Evolutionary conservation across 2,797 vertebrate species (phyloP).

Genomic region (Pseudochirops cupreus): DNA sequence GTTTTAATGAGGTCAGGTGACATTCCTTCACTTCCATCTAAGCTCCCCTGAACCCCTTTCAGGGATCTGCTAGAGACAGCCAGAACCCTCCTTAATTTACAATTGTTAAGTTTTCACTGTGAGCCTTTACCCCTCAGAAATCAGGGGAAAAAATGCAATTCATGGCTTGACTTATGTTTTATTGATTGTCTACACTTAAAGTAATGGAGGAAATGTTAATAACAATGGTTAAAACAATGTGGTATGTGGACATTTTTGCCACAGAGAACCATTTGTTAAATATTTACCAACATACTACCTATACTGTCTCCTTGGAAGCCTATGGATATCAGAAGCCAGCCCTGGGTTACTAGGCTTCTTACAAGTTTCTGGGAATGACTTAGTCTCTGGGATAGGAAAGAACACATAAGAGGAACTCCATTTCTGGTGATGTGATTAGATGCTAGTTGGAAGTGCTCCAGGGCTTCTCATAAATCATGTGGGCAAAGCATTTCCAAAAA

Average conservation of each 20-base stretch:
- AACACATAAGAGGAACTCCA: neutral
- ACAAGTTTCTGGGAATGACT: neutral
- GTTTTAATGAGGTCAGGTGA: neutral
- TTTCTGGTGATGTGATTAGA: neutral
- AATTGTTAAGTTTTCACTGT: neutral
- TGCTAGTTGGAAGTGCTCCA: neutral
- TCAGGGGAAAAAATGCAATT: neutral
- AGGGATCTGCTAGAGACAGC: neutral
- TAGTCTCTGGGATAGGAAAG: neutral
- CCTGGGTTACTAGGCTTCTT: neutral
- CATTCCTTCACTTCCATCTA: neutral
- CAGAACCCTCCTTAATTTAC: neutral
- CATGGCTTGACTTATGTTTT: neutral
- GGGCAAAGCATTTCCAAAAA: conserved; percentile 2
- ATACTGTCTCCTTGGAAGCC: neutral
- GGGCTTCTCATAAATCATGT: neutral
- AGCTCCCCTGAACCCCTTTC: neutral
- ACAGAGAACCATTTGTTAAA: neutral
- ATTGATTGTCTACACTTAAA: neutral
- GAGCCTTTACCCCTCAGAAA: neutral
- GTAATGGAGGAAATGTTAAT: neutral
- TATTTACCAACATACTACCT: neutral
- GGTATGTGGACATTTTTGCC: neutral
- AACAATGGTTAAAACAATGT: neutral
- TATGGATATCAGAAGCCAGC: no score